phyloP scores from a whole-genome alignment of 2,113 vertebrate genomes.

The Nothobranchius kuhntae region DNA sequence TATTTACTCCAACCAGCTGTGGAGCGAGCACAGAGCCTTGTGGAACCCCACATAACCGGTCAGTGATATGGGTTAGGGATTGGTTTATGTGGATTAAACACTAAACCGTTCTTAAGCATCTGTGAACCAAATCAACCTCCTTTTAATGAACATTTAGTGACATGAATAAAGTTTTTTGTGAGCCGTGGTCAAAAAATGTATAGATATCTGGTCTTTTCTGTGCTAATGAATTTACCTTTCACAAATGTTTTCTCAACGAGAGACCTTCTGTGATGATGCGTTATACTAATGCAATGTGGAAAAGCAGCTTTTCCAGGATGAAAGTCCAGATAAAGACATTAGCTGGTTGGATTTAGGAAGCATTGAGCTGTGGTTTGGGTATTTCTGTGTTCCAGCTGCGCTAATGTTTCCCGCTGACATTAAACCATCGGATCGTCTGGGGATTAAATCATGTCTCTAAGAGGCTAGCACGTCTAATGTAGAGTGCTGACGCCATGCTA shows the following conservation, averaged over 20 bases:
- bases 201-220: no score
- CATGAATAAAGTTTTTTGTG: no score
- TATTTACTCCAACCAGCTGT: no score
- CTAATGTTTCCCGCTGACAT: conserved; percentile 2
- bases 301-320: background rate
- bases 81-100: no score
- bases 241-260: background rate
- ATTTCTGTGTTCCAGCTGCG: background rate
- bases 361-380: background rate
- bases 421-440: conserved; percentile 6
- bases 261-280: background rate
- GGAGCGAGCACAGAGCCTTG: no score
- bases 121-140: no score
- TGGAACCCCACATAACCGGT: no score
- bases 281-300: background rate
- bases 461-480: conserved; percentile 9
- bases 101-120: no score
- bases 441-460: background rate
- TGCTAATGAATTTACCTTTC: no score
- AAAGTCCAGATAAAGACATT: background rate
- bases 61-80: no score
- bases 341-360: background rate
- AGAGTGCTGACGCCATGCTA: conserved; percentile 3
- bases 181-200: no score
- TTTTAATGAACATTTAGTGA: no score